Percentiles rank a stretch among this genome's conserved stretches.
phyloP scores from a whole-genome alignment of 2,888 invertebrate genomes.

The Agrotis exclamationis region DNA sequence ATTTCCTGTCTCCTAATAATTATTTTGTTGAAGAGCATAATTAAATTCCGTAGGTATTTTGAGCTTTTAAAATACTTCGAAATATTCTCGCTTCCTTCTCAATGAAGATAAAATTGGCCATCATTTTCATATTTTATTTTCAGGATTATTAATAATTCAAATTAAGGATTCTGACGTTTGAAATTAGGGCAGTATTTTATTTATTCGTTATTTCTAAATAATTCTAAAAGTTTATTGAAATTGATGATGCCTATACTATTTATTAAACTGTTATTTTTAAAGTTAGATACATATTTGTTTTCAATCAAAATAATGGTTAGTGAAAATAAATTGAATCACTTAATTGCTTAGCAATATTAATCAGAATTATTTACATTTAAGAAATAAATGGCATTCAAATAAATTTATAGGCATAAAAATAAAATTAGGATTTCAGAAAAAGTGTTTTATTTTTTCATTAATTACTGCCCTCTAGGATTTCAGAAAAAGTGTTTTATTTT shows the following conservation, averaged over 20 bases:
- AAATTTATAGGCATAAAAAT: neutral
- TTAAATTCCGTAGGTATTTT: constrained; percentile 28
- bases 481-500: no score
- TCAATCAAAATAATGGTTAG: neutral
- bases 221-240: constrained; percentile 1
- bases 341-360: neutral
- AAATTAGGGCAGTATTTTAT: constrained; percentile 6
- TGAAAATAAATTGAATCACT: constrained; percentile 17
- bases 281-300: neutral
- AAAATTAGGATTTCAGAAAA: neutral
- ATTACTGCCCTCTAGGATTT: no score
- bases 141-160: constrained; percentile 15
- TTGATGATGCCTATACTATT: neutral
- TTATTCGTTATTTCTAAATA: constrained; percentile 3
- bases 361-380: neutral
- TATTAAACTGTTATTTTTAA: neutral
- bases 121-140: constrained; percentile 9
- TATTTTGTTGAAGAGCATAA: constrained; percentile 24
- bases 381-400: neutral
- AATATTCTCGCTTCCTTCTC: neutral
- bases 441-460: no score
- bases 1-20: constrained; percentile 27
- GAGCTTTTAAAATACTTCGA: constrained; percentile 2
- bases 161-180: constrained; percentile 27
- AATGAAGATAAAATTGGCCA: neutral